Base-by-base conservation (phyloP, 2,888 invertebrate species). In the Ecliptopera silaceata region DNA sequence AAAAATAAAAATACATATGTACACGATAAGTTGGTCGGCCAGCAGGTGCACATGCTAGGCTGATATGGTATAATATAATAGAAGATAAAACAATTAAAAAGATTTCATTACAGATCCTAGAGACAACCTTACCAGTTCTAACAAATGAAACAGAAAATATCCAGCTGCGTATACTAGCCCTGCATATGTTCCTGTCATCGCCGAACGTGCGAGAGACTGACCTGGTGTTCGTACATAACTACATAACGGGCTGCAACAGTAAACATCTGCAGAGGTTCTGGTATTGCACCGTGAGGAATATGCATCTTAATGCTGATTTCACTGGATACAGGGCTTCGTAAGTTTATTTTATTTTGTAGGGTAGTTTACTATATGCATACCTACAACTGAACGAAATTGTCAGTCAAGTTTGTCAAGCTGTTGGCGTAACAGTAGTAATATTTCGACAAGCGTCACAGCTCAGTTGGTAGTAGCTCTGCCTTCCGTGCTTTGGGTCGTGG, bases 211-310 rank as follows among this genome's bases (percentile, higher is more conserved):
- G 94, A 0, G 92, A 94, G 4, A 93, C 93, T 0, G 93, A 95
- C 45, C 90, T 95, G 44, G 92, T 95, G 60, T 94, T 94, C 55
- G 86, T 95, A 2, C 94, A 94, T 71, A 94, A 94, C 77, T 94
- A 94, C 63, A 94, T 96, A 70, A 91, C 90, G 65, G 87, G 84
- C 8, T 94, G 94, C 59, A 91, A 90, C 0, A 93, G 92, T 69
- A 91, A 91, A 4, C 95, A 95, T 70, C 82, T 96, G 62, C 94
- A 94, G 62, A 92, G 95, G 64, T 95, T 93, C 77, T 96, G 95
- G 89, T 94, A 94, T 59, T 94, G 95, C 0, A 95, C 95, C 0
- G 85, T 95, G 22, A 94, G 93, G 60, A 95, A 94, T 50, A 85
- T 95, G 72, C 93, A 94, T 51, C 91, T 91, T 39, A 94, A 94